These are phyloP conservation scores for Myrmophylax atrothorax DNA, from an alignment of 2,113 vertebrate species.

Conservation along the genomic window DNA sequence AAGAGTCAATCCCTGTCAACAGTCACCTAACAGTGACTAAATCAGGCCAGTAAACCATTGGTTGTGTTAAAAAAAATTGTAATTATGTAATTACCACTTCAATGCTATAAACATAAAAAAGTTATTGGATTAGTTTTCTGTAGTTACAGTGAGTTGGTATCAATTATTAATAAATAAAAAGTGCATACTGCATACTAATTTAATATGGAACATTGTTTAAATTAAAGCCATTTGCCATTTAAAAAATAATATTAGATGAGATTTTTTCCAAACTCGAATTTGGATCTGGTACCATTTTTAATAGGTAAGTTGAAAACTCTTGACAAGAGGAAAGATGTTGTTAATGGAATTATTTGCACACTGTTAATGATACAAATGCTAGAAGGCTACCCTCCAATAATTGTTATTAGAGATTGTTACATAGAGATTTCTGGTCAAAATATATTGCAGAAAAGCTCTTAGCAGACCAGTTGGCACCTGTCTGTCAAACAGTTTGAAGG, in stretches of 20 bases:
- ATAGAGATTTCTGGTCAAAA: background rate
- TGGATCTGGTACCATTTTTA: background rate
- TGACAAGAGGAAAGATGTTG: background rate
- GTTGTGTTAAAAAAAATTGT: background rate
- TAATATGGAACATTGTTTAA: background rate
- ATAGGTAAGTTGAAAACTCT: background rate
- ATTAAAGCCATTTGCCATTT: background rate
- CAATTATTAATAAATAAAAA: background rate
- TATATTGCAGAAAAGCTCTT: background rate
- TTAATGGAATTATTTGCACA: constrained; percentile 2
- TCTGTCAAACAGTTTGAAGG: background rate
- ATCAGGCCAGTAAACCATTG: background rate
- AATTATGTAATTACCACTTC: background rate
- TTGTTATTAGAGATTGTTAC: background rate
- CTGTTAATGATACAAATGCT: background rate
- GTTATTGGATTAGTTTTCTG: background rate
- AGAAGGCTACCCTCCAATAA: background rate
- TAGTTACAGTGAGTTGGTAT: background rate
- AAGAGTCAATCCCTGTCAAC: background rate
- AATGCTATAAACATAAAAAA: background rate
- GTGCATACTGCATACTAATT: background rate
- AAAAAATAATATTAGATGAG: background rate
- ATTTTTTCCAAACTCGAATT: background rate
- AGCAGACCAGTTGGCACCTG: background rate
- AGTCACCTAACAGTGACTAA: background rate